Evolutionary conservation across 2,797 vertebrate genomes (phyloP).

Genomic region (Phalloptychus januarius): DNA sequence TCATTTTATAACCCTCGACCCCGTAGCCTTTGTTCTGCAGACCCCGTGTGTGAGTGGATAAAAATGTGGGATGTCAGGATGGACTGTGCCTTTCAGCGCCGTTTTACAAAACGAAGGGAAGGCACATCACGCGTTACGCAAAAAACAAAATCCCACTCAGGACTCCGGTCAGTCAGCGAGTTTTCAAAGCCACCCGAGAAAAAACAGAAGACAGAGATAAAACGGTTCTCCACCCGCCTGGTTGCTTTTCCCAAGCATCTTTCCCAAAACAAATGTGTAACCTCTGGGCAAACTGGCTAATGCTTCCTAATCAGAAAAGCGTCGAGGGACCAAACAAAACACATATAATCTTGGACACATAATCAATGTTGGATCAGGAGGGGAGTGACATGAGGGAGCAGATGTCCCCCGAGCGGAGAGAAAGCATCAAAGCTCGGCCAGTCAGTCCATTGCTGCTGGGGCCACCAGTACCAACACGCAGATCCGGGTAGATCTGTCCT

Average conservation of each 20-base stretch:
- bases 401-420: conserved; percentile 19
- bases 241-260: conserved; percentile 1
- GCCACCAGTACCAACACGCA: conserved; percentile 87
- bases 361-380: conserved; percentile 58
- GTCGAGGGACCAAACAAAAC: conserved; percentile 12
- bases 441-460: conserved; percentile 88
- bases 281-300: conserved; percentile 31
- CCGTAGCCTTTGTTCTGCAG: conserved; percentile 64
- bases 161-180: conserved; percentile 2
- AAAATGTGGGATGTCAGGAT: conserved; percentile 64
- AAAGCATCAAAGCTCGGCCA: conserved; percentile 88
- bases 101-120: conserved; percentile 54
- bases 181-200: conserved; percentile 13
- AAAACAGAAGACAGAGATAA: conserved; percentile 8
- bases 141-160: conserved; percentile 26
- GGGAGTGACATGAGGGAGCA: conserved; percentile 23
- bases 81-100: conserved; percentile 57
- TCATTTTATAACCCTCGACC: conserved; percentile 73
- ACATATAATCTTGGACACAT: conserved; percentile 46
- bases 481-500: conserved; percentile 52
- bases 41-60: conserved; percentile 61
- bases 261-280: conserved; percentile 7
- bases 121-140: conserved; percentile 27
- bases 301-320: conserved; percentile 37
- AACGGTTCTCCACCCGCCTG: conserved; percentile 14